These are phyloP conservation scores for Zingel zingel DNA, from an alignment of 2,113 vertebrate species.

Conservation along the genomic window DNA sequence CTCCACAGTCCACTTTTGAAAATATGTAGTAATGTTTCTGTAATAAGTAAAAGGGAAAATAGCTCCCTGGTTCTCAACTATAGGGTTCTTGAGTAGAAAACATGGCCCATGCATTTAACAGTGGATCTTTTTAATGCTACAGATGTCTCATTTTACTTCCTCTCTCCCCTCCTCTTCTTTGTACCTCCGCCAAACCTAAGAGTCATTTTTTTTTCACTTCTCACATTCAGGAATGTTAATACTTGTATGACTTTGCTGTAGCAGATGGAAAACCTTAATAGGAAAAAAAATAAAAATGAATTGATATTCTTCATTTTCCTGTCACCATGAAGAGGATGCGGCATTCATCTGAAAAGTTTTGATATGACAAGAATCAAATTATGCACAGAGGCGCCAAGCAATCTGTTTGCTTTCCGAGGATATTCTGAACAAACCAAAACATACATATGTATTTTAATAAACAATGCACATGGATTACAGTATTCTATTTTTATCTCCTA, in stretches of 20 bases:
- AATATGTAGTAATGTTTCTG: slow-evolving; percentile 31
- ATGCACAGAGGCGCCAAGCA: slow-evolving; percentile 56
- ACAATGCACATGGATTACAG: slow-evolving; percentile 54
- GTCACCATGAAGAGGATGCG: slow-evolving; percentile 34
- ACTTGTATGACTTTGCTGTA: slow-evolving; percentile 48
- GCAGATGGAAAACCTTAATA: slow-evolving; percentile 63
- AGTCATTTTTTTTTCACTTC: slow-evolving; percentile 26
- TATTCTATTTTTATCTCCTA: slow-evolving; percentile 57
- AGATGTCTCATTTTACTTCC: slow-evolving; percentile 31
- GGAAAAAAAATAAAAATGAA: slow-evolving; percentile 44
- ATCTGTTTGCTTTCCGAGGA: slow-evolving; percentile 58
- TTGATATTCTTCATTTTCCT: slow-evolving; percentile 50
- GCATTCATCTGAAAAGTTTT: slow-evolving; percentile 51
- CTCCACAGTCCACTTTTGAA: slow-evolving; percentile 37
- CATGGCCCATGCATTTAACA: slow-evolving; percentile 23
- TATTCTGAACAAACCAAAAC: slow-evolving; percentile 43
- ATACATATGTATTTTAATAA: slow-evolving; percentile 72
- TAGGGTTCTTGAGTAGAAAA: background rate
- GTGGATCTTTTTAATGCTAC: slow-evolving; percentile 30
- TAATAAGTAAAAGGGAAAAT: slow-evolving; percentile 33
- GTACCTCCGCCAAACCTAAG: slow-evolving; percentile 38
- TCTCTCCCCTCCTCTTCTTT: slow-evolving; percentile 22
- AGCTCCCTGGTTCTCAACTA: slow-evolving; percentile 8
- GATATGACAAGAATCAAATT: slow-evolving; percentile 71
- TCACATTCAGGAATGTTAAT: slow-evolving; percentile 60